Evolutionary conservation across 2,797 vertebrate genomes (phyloP).

Genomic region (Propithecus perrieri): DNA sequence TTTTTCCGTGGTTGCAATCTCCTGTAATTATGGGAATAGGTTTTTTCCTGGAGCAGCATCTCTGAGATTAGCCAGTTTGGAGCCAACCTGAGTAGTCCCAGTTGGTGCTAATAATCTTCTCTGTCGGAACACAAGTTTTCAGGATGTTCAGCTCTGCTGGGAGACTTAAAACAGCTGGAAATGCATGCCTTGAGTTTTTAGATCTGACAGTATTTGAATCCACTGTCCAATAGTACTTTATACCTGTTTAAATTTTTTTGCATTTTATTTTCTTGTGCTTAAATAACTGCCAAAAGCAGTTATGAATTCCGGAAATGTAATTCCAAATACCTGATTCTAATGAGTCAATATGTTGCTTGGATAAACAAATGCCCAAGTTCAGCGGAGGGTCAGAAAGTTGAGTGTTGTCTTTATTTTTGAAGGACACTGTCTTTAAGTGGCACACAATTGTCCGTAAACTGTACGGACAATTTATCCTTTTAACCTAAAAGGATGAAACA

Average conservation of each 20-base stretch:
- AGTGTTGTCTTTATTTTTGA: not conserved
- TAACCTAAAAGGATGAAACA: not conserved
- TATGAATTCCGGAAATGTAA: conserved; percentile 43
- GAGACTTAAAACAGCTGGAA: conserved; percentile 63
- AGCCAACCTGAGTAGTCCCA: conserved; percentile 65
- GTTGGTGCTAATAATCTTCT: conserved; percentile 47
- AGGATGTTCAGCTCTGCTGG: conserved; percentile 7
- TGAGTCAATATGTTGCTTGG: conserved; percentile 2
- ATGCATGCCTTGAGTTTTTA: not conserved
- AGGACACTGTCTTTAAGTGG: not conserved
- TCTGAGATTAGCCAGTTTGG: conserved; percentile 63
- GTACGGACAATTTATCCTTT: not conserved
- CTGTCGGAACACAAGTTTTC: conserved; percentile 59
- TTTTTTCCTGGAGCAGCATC: conserved; percentile 54
- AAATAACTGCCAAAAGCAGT: conserved; percentile 59
- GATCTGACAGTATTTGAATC: conserved; percentile 36
- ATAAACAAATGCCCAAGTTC: conserved; percentile 57
- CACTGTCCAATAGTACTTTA: conserved; percentile 61
- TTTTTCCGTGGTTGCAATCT: conserved; percentile 27
- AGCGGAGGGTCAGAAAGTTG: conserved; percentile 26
- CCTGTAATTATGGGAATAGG: not conserved
- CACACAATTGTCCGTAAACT: not conserved
- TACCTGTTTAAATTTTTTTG: conserved; percentile 56
- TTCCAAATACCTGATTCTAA: conserved; percentile 53
- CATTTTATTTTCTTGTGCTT: conserved; percentile 71